Evolutionary conservation across 2,113 vertebrate species (phyloP).

Genomic region (Redunca redunca): DNA sequence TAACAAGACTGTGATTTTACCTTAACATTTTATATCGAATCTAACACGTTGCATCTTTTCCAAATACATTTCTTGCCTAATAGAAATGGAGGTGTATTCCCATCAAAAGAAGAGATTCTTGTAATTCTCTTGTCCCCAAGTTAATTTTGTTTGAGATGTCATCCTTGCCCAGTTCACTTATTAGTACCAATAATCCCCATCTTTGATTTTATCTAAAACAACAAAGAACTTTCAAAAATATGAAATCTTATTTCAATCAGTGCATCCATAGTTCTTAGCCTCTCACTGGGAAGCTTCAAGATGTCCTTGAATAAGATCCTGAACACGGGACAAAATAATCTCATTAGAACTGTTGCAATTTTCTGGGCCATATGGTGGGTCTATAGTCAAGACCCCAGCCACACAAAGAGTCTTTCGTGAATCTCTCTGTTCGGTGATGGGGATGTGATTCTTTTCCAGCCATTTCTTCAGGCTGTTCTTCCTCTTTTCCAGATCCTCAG

Average conservation of each 20-base stretch:
- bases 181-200: not conserved
- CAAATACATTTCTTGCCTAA: not conserved
- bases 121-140: not conserved
- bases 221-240: slow-evolving; percentile 12
- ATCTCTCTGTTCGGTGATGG: slow-evolving; percentile 84
- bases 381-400: slow-evolving; percentile 87
- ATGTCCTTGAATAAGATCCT: slow-evolving; percentile 84
- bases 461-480: slow-evolving; percentile 81
- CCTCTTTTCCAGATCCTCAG: slow-evolving; percentile 79
- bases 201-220: slow-evolving; percentile 25
- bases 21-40: not conserved
- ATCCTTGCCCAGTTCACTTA: not conserved
- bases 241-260: not conserved
- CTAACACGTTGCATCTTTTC: not conserved
- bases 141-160: not conserved
- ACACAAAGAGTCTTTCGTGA: slow-evolving; percentile 80
- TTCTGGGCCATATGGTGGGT: slow-evolving; percentile 87
- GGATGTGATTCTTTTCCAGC: slow-evolving; percentile 91
- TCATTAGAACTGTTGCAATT: slow-evolving; percentile 92
- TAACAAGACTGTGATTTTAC: not conserved
- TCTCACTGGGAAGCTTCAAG: slow-evolving; percentile 46
- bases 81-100: not conserved
- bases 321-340: slow-evolving; percentile 92
- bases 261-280: not conserved
- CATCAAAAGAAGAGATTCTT: not conserved